Evolutionary conservation across 2,888 invertebrate genomes (phyloP).

Genomic region (Phaonia tiefii): DNA sequence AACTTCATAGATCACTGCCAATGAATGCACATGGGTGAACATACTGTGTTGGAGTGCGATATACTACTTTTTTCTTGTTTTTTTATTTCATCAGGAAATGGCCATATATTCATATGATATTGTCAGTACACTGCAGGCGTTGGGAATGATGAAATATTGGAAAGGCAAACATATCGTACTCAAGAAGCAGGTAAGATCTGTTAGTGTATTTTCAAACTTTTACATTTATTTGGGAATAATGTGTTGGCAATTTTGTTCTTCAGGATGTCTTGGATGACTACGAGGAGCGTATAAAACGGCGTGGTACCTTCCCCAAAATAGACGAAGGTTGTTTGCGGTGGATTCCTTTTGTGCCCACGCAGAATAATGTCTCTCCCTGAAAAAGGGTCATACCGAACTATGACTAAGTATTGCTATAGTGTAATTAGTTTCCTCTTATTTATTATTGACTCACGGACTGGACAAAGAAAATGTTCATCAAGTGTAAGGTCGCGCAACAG

Average conservation of each 20-base stretch:
- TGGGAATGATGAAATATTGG: constrained; percentile 99
- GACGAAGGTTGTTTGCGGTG: constrained; percentile 93
- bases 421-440: not conserved
- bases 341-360: constrained; percentile 88
- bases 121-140: constrained; percentile 96
- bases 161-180: constrained; percentile 98
- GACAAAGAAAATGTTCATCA: constrained; percentile 33
- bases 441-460: constrained; percentile 5
- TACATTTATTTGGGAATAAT: not conserved
- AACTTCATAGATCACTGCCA: no score
- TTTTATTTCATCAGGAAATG: constrained; percentile 86
- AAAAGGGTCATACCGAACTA: constrained; percentile 65
- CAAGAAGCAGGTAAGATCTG: constrained; percentile 88
- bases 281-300: constrained; percentile 89
- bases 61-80: no score
- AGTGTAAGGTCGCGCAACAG: constrained; percentile 29
- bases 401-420: constrained; percentile 51
- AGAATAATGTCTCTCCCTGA: constrained; percentile 76
- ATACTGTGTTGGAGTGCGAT: no score
- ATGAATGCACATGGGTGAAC: no score
- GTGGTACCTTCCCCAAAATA: constrained; percentile 92
- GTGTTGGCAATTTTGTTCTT: not conserved
- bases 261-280: constrained; percentile 97
- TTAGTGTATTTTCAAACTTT: not conserved
- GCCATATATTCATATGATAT: constrained; percentile 99